phyloP scores from a whole-genome alignment of 2,113 vertebrate genomes.

The Saimiri boliviensis region DNA sequence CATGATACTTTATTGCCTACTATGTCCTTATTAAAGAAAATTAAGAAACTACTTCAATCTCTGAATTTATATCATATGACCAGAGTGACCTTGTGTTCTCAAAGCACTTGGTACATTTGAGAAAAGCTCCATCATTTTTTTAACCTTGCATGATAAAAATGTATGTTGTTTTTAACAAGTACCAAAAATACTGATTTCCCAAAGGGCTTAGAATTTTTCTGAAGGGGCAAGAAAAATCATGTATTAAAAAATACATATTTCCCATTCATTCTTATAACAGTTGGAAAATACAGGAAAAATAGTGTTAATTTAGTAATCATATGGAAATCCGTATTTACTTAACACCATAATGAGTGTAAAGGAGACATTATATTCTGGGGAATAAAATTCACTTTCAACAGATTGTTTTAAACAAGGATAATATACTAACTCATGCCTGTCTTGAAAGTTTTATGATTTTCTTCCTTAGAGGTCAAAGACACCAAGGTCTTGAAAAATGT shows the following conservation, averaged over 20 bases:
- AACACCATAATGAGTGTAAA: slow-evolving; percentile 17
- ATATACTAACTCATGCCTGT: not conserved
- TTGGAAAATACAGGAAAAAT: not conserved
- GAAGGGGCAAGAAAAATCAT: not conserved
- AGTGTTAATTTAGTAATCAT: not conserved
- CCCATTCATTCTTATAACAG: not conserved
- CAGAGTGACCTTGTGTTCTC: not conserved
- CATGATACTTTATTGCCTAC: not conserved
- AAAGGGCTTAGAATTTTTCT: slow-evolving; percentile 9
- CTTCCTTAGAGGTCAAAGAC: slow-evolving; percentile 42
- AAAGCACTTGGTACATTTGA: not conserved
- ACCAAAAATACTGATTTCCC: slow-evolving; percentile 29
- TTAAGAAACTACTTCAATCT: not conserved
- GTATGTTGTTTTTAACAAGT: slow-evolving; percentile 22
- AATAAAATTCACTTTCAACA: slow-evolving; percentile 41
- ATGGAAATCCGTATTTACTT: not conserved
- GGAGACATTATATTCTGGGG: not conserved
- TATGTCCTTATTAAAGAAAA: not conserved
- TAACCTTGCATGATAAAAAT: not conserved
- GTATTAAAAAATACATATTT: not conserved
- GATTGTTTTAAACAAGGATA: slow-evolving; percentile 40
- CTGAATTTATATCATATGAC: not conserved
- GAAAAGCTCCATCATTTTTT: not conserved
- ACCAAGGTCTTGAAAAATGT: slow-evolving; percentile 40
- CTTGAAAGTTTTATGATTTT: slow-evolving; percentile 49